Percentiles rank a stretch among this genome's conserved stretches.
Conservation (phyloP, 2,113 vertebrate genomes). For the Albula glossodonta region DNA sequence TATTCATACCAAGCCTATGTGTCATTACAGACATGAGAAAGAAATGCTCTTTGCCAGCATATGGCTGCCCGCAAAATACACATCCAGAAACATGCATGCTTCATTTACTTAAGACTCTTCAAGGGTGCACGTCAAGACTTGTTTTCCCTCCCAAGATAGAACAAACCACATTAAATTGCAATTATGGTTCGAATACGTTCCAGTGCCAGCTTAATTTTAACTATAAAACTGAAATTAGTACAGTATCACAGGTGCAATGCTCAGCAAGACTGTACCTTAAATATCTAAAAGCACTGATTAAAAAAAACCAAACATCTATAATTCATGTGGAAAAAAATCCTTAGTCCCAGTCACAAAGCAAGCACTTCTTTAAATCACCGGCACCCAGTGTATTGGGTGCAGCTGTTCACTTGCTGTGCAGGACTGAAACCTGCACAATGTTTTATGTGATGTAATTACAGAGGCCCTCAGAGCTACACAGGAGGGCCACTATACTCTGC, state of each 20-base stretch:
- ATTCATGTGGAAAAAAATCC: not conserved
- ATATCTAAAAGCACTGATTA: not conserved
- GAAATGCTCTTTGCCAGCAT: not conserved
- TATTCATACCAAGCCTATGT: not conserved
- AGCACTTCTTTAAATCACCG: not conserved
- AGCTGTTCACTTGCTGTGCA: not conserved
- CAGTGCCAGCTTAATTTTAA: not conserved
- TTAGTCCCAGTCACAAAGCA: not conserved
- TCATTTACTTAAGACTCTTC: not conserved
- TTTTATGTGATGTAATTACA: not conserved
- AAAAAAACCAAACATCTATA: not conserved
- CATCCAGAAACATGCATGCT: not conserved
- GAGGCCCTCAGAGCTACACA: not conserved
- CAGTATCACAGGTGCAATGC: not conserved
- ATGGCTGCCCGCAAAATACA: not conserved
- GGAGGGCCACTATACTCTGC: not conserved
- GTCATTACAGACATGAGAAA: constrained; percentile 12
- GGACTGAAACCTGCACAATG: not conserved
- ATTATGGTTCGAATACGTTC: not conserved
- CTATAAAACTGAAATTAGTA: not conserved
- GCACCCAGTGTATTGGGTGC: not conserved
- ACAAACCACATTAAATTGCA: not conserved
- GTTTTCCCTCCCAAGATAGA: not conserved
- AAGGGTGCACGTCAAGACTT: not conserved
- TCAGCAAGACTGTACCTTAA: not conserved